Conservation (phyloP, 2,113 vertebrate genomes). For the Lucifuga dentata region DNA sequence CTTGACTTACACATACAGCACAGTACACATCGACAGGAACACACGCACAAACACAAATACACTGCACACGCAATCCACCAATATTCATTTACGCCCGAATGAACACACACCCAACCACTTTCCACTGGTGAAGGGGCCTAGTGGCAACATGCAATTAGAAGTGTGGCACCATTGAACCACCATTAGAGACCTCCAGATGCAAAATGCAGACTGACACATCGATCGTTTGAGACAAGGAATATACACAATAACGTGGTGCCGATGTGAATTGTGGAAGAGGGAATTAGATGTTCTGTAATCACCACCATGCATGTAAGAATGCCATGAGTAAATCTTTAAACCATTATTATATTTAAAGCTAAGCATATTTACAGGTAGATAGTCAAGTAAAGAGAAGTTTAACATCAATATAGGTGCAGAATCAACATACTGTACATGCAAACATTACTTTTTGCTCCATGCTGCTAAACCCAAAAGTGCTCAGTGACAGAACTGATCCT, state of each 20-base stretch:
- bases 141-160: conserved; percentile 71
- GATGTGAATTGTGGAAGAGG: conserved; percentile 33
- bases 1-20: conserved; percentile 48
- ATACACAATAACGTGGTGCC: conserved; percentile 38
- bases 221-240: conserved; percentile 49
- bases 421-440: not conserved
- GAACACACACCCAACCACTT: conserved; percentile 40
- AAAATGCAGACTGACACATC: conserved; percentile 57
- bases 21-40: not conserved
- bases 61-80: conserved; percentile 15
- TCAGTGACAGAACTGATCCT: not conserved
- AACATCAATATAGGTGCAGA: conserved; percentile 4
- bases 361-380: conserved; percentile 19
- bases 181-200: conserved; percentile 70
- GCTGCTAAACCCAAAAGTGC: conserved; percentile 3
- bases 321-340: no score
- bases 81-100: conserved; percentile 46
- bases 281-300: conserved; percentile 44
- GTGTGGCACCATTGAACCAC: conserved; percentile 62
- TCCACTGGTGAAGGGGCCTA: conserved; percentile 38
- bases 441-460: not conserved
- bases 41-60: conserved; percentile 4
- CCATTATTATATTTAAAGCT: no score
- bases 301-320: conserved; percentile 19
- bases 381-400: not conserved